A percentile compares a stretch with the other conserved stretches of the same genome.
Evolutionary conservation across 2,888 invertebrate genomes (phyloP).

Genomic region (Nowickia ferox): DNA sequence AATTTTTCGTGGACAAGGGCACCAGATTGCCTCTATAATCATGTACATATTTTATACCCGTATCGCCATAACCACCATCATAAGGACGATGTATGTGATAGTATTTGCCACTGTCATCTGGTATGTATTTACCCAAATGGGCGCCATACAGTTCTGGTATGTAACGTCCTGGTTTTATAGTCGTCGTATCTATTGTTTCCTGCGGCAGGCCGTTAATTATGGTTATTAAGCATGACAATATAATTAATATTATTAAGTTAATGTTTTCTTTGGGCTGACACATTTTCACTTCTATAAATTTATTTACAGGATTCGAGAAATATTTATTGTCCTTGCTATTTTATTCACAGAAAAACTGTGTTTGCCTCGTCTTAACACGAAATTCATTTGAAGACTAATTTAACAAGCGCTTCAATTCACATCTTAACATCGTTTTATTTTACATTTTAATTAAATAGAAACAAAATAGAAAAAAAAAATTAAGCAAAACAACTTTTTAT

Average conservation of each 20-base stretch:
- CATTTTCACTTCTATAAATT: conserved; percentile 41
- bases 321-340: neutral
- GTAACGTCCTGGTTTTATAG: conserved; percentile 76
- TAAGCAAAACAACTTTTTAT: conserved; percentile 46
- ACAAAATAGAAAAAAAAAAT: conserved; percentile 2
- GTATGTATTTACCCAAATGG: conserved; percentile 85
- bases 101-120: conserved; percentile 85
- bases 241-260: conserved; percentile 1
- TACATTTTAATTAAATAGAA: conserved; percentile 10
- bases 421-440: conserved; percentile 46
- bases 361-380: conserved; percentile 26
- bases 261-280: neutral
- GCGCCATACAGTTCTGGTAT: conserved; percentile 77
- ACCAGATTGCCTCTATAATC: conserved; percentile 74
- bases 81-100: conserved; percentile 84
- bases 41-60: conserved; percentile 81
- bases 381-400: conserved; percentile 66
- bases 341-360: conserved; percentile 49
- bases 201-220: neutral
- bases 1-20: conserved; percentile 55
- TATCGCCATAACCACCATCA: conserved; percentile 84
- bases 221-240: neutral
- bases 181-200: conserved; percentile 28
- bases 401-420: conserved; percentile 45
- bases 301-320: conserved; percentile 20